phyloP scores from a whole-genome alignment of 2,888 invertebrate species.

The Trachelus iudaicus region DNA sequence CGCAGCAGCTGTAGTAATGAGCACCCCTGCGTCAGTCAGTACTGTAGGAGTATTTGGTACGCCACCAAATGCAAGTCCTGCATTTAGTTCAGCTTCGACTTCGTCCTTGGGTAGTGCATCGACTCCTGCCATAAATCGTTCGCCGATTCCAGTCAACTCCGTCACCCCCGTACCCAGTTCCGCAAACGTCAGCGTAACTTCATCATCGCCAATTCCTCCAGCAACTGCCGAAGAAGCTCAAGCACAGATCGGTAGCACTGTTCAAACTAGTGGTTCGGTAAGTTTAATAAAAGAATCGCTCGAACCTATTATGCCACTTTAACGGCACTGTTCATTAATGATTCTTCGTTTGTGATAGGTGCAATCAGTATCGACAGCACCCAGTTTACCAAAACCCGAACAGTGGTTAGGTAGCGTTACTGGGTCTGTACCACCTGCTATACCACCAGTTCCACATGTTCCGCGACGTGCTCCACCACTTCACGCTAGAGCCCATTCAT shows the following conservation, averaged over 20 bases:
- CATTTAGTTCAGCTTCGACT: conserved; percentile 59
- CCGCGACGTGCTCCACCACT: conserved; percentile 70
- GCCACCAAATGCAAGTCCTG: conserved; percentile 54
- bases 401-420: conserved; percentile 85
- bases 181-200: conserved; percentile 45
- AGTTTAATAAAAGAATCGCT: neutral
- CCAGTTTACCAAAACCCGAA: conserved; percentile 79
- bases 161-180: conserved; percentile 44
- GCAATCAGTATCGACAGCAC: conserved; percentile 59
- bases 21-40: conserved; percentile 29
- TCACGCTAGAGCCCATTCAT: conserved; percentile 67
- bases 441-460: conserved; percentile 30
- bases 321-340: conserved; percentile 26
- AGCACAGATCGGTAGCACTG: neutral
- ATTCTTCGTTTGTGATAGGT: conserved; percentile 45
- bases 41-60: conserved; percentile 46
- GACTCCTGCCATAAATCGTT: conserved; percentile 44
- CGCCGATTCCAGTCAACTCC: conserved; percentile 47
- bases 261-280: neutral
- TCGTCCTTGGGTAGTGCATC: conserved; percentile 53
- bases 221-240: conserved; percentile 6
- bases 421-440: conserved; percentile 67
- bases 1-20: conserved; percentile 34
- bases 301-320: neutral
- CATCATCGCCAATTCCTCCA: conserved; percentile 39